phyloP scores from a whole-genome alignment of 2,113 vertebrate genomes.

The Beaufortia kweichowensis region DNA sequence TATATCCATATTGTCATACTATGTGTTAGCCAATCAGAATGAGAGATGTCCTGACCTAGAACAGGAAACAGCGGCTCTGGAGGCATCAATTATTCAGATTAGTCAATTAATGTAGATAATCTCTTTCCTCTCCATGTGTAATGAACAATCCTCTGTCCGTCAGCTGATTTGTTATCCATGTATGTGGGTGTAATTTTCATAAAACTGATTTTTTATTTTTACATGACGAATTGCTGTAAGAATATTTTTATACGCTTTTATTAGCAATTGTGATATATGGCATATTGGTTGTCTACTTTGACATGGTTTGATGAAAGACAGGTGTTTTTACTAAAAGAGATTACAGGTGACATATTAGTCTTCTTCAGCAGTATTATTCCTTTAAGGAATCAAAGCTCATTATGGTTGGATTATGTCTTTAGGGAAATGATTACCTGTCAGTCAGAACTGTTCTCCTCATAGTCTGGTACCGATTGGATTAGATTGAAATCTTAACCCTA shows the following conservation, averaged over 20 bases:
- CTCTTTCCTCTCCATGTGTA: slow-evolving; percentile 38
- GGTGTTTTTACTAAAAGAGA: background rate
- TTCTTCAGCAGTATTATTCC: background rate
- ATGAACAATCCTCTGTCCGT: slow-evolving; percentile 27
- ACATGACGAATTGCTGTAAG: background rate
- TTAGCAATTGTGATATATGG: background rate
- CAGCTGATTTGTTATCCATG: slow-evolving; percentile 7
- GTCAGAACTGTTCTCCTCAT: slow-evolving; percentile 4
- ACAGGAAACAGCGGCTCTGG: slow-evolving; percentile 39
- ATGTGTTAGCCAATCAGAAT: slow-evolving; percentile 35
- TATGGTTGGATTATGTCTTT: slow-evolving; percentile 8
- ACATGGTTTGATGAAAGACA: background rate
- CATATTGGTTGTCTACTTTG: too few species aligned
- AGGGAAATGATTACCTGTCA: slow-evolving; percentile 16
- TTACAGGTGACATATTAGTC: slow-evolving; percentile 4
- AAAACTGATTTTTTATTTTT: background rate
- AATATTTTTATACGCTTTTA: background rate
- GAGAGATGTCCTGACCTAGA: slow-evolving; percentile 49
- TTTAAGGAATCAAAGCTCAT: slow-evolving; percentile 23
- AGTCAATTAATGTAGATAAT: slow-evolving; percentile 21
- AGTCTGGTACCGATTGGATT: slow-evolving; percentile 6
- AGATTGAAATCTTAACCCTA: slow-evolving; percentile 3
- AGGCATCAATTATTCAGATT: slow-evolving; percentile 59
- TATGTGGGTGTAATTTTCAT: too few species aligned
- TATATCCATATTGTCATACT: slow-evolving; percentile 20